Percentiles rank a stretch among this genome's conserved stretches.
Evolutionary conservation across 92 coral and sea anemone genomes (phyloP).

Genomic region (Actinostola sp.): DNA sequence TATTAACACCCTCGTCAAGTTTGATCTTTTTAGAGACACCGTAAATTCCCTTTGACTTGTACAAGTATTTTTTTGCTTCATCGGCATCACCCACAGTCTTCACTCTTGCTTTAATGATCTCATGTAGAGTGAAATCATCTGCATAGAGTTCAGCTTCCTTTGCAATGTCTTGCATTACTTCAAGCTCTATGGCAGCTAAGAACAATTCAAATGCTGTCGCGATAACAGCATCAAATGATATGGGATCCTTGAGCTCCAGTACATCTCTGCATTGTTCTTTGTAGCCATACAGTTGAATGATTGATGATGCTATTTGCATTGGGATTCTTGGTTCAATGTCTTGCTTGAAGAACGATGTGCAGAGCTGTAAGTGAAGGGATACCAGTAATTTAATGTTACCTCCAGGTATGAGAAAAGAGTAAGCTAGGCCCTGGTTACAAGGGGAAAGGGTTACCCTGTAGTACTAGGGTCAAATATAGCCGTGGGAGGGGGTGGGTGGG

Average conservation of each 20-base stretch:
- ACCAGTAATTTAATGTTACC: too few relatives aligned
- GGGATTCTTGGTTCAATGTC: slow-evolving; percentile 41
- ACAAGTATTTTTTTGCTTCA: slow-evolving; percentile 27
- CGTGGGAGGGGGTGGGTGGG: too few relatives aligned
- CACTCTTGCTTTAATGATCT: slow-evolving; percentile 39
- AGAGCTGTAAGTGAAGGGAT: slow-evolving; percentile 49
- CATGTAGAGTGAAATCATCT: slow-evolving; percentile 23
- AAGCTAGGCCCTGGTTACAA: too few relatives aligned
- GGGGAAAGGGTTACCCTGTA: too few relatives aligned
- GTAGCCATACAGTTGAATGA: slow-evolving; percentile 65
- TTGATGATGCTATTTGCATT: neutral
- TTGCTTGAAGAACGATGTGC: slow-evolving; percentile 60
- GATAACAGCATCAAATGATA: neutral
- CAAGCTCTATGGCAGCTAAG: slow-evolving; percentile 55
- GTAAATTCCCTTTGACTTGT: neutral
- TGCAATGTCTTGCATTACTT: slow-evolving; percentile 44
- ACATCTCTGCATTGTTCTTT: slow-evolving; percentile 23
- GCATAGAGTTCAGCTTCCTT: slow-evolving; percentile 11
- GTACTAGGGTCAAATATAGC: too few relatives aligned
- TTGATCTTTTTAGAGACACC: slow-evolving; percentile 30
- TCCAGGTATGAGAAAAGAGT: too few relatives aligned
- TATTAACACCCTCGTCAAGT: slow-evolving; percentile 16
- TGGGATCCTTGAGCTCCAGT: slow-evolving; percentile 27
- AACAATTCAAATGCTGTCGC: slow-evolving; percentile 51
- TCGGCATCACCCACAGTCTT: slow-evolving; percentile 21